Percentiles rank a stretch among this genome's conserved stretches.
phyloP scores from a whole-genome alignment of 1,140 invertebrate species.

The Arctopsyche grandis region DNA sequence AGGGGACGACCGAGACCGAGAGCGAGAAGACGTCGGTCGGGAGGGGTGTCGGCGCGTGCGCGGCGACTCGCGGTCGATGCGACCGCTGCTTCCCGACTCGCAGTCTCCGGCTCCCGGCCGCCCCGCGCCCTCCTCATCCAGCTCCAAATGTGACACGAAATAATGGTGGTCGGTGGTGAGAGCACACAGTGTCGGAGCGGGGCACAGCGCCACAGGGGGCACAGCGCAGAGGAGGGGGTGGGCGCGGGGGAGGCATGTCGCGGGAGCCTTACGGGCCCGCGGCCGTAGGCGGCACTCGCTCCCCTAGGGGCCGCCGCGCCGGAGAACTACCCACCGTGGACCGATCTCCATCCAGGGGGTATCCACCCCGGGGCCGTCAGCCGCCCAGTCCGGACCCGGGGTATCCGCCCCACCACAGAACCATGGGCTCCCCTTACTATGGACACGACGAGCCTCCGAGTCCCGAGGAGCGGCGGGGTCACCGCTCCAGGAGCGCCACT shows the following conservation, averaged over 20 bases:
- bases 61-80: conserved; percentile 57
- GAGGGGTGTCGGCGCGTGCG: conserved; percentile 21
- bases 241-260: conserved; percentile 67
- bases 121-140: conserved; percentile 62
- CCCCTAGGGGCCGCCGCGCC: conserved; percentile 71
- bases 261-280: conserved; percentile 74
- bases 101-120: conserved; percentile 60
- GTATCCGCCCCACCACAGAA: conserved; percentile 53
- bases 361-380: conserved; percentile 71
- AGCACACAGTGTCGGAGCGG: conserved; percentile 62
- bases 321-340: conserved; percentile 84
- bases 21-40: neutral
- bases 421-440: conserved; percentile 74
- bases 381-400: conserved; percentile 46
- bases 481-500: conserved; percentile 71
- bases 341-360: conserved; percentile 81
- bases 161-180: conserved; percentile 57
- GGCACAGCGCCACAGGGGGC: conserved; percentile 62
- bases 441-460: conserved; percentile 79
- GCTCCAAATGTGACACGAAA: conserved; percentile 55
- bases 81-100: conserved; percentile 64
- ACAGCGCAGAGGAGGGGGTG: conserved; percentile 64
- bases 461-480: conserved; percentile 74
- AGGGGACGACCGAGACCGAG: too few species aligned
- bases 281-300: conserved; percentile 66